Percentiles rank a stretch among this genome's conserved stretches.
Evolutionary conservation across 2,888 invertebrate species (phyloP).

Genomic region (Cataglyphis albicans): DNA sequence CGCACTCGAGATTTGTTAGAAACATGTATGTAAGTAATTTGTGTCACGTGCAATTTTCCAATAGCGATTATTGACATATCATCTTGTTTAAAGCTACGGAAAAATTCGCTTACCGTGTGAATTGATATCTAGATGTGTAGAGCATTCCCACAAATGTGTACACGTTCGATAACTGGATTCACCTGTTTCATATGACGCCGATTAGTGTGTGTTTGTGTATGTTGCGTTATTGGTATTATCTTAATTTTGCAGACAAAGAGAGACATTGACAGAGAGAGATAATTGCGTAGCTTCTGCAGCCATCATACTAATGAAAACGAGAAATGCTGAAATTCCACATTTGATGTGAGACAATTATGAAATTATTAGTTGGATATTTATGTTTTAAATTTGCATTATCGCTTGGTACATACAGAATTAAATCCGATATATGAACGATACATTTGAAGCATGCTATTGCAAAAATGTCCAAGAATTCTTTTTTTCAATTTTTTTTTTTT

Average conservation of each 20-base stretch:
- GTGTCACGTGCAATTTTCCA: constrained; percentile 15
- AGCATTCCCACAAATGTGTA: constrained; percentile 12
- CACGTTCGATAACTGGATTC: constrained; percentile 18
- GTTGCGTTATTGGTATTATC: constrained; percentile 20
- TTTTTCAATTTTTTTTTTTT: background rate
- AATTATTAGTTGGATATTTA: constrained; percentile 3
- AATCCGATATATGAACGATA: background rate
- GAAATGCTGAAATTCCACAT: background rate
- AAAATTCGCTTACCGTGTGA: constrained; percentile 7
- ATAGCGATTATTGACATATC: constrained; percentile 7
- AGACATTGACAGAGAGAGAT: too few relatives aligned
- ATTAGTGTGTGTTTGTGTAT: background rate
- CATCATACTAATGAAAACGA: too few relatives aligned
- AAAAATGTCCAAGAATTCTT: background rate
- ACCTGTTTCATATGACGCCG: background rate
- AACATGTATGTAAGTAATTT: constrained; percentile 22
- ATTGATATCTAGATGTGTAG: constrained; percentile 29
- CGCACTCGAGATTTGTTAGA: constrained; percentile 8
- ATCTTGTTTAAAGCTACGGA: background rate
- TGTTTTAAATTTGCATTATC: background rate
- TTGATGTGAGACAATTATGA: background rate
- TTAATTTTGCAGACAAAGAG: background rate
- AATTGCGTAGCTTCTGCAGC: constrained; percentile 15
- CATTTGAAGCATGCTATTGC: background rate
- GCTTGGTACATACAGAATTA: background rate